These are phyloP conservation scores for Radopholus similis DNA, from an alignment of 1,140 invertebrate genomes.

Conservation along the genomic window DNA sequence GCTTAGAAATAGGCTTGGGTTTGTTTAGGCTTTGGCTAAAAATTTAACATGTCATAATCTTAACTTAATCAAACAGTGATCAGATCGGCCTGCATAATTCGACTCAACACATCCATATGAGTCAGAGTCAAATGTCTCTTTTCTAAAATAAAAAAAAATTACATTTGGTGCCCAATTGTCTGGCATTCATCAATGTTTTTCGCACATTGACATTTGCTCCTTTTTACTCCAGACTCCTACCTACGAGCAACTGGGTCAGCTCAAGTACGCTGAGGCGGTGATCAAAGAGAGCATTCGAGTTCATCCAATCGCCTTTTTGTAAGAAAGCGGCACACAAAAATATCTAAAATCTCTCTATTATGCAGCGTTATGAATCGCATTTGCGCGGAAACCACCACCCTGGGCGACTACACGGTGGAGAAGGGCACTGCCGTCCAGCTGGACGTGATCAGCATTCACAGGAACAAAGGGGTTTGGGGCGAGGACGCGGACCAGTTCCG, in stretches of 20 bases:
- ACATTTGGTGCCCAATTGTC: too few relatives aligned
- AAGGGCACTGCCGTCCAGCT: conserved; percentile 23
- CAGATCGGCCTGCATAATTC: too few relatives aligned
- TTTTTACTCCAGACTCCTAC: conserved; percentile 12
- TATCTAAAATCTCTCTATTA: conserved; percentile 1
- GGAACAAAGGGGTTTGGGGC: conserved; percentile 39
- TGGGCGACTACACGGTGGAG: conserved; percentile 32
- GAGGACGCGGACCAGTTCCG: conserved; percentile 38
- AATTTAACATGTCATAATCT: too few relatives aligned
- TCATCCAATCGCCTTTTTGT: conserved; percentile 39
- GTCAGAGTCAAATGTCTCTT: too few relatives aligned
- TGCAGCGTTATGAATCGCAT: conserved; percentile 27
- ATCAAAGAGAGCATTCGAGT: conserved; percentile 53
- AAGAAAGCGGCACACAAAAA: conserved; percentile 27
- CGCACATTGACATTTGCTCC: too few relatives aligned
- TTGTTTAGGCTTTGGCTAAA: too few relatives aligned
- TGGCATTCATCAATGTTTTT: too few relatives aligned
- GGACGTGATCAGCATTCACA: conserved; percentile 35
- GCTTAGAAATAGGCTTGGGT: too few relatives aligned
- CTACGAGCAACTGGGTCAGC: conserved; percentile 48
- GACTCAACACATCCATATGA: too few relatives aligned
- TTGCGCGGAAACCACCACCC: conserved; percentile 29
- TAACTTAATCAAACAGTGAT: too few relatives aligned
- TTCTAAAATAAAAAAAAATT: too few relatives aligned
- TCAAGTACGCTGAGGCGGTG: conserved; percentile 49